Conservation (phyloP, 2,888 invertebrate genomes). For the Oscheius myriophilus region DNA sequence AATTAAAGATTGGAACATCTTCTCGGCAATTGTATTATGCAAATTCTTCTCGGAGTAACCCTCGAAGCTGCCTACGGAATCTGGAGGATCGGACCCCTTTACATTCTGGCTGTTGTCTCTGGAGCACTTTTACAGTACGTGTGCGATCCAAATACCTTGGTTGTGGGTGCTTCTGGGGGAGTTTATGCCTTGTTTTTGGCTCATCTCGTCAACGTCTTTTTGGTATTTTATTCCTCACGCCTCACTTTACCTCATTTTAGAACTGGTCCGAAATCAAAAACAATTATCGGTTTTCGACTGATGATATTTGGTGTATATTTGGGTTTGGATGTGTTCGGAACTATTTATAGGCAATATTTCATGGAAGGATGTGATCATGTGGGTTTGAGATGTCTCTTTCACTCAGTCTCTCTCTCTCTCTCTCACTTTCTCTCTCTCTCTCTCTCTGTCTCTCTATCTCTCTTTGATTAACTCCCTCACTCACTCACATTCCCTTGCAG, state of each 20-base stretch:
- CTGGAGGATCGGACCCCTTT: slow-evolving; percentile 82
- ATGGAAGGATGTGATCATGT: slow-evolving; percentile 81
- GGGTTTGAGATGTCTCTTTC: not conserved
- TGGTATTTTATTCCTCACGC: slow-evolving; percentile 64
- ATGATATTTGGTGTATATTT: slow-evolving; percentile 84
- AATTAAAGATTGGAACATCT: slow-evolving; percentile 77
- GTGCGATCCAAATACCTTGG: slow-evolving; percentile 76
- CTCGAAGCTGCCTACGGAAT: slow-evolving; percentile 91
- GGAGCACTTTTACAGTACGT: slow-evolving; percentile 73
- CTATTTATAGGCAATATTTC: slow-evolving; percentile 88
- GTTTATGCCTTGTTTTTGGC: slow-evolving; percentile 72
- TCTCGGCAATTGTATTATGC: slow-evolving; percentile 88
- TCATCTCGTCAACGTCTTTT: slow-evolving; percentile 72
- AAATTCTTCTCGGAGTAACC: slow-evolving; percentile 90
- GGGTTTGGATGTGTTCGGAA: slow-evolving; percentile 86
- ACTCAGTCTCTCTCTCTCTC: too few species aligned
- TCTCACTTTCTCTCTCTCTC: too few species aligned
- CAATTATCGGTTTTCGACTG: slow-evolving; percentile 89
- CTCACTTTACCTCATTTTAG: slow-evolving; percentile 73
- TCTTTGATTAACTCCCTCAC: not conserved
- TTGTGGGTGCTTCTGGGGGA: slow-evolving; percentile 75
- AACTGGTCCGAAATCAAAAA: slow-evolving; percentile 88
- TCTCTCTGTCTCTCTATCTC: too few species aligned
- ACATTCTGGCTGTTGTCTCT: slow-evolving; percentile 65
- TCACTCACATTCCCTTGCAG: slow-evolving; percentile 77